Evolutionary conservation across 2,888 invertebrate genomes (phyloP), one percentile per base, ranked within the genome.

Genomic region (Dolomedes plantarius): DNA sequence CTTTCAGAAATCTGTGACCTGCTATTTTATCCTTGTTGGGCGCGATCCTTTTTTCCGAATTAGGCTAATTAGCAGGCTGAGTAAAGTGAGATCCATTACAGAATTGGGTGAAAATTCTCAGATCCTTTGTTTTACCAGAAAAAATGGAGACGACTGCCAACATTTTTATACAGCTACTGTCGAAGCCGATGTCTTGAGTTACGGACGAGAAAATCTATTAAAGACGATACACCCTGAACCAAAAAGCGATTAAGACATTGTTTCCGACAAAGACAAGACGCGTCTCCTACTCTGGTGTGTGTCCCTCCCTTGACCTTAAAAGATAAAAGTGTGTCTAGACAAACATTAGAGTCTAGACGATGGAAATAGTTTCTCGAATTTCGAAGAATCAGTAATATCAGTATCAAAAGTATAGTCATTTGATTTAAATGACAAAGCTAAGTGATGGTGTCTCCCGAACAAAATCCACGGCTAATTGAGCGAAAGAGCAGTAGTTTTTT

Each of bases 11-110:
- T 11, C 39, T 65, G 16, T 75, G 76, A 76, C 76, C 76, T 76
- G 76, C 67, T 16, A 76, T 76, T 11, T 64, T 50, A 67, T 50
- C 46, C 9, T 39, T 9, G 39, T 50, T 69, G 82, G 82, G 82
- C 62, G 82, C 69, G 82, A 75, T 41, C 75, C 3, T 27, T 6
- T 29, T 50, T 16, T 31, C 31, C 41, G 64, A 82, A 75, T 62
- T 68, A 75, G 82, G 82, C 82, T 82, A 82, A 82, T 82, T 75
- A 75, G 82, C 75, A 71, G 74, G 82, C 65, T 71, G 69, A 62
- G 39, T n/a, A 29, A 28, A 27, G 62, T 5, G 23, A 41, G 27
- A 32, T 23, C 19, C 39, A 65, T 65, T 46, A 39, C 29, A 67
- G 32, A 56, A 77, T 71, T 36, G 13, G 46, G 77, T 77, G 77